Conservation (phyloP, 2,113 vertebrate species). For the Labeo rohita region DNA sequence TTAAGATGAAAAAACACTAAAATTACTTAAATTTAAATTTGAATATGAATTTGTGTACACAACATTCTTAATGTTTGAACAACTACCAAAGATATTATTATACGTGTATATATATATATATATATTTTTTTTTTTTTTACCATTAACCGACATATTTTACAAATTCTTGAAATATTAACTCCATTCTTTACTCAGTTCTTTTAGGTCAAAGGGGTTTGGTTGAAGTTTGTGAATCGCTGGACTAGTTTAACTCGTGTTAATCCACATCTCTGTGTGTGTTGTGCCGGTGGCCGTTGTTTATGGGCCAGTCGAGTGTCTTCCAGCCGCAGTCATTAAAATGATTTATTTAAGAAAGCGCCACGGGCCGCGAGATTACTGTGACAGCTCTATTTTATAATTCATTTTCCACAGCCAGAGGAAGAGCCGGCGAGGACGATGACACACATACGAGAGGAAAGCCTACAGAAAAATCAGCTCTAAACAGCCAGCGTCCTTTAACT, state of each 20-base stretch:
- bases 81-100: no score
- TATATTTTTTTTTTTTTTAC: no score
- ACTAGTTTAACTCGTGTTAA: not conserved
- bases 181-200: not conserved
- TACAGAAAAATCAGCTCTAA: slow-evolving; percentile 53
- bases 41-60: no score
- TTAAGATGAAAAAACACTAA: no score
- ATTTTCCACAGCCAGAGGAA: slow-evolving; percentile 72
- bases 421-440: slow-evolving; percentile 68
- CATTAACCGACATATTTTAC: not conserved
- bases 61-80: no score
- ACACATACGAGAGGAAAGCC: slow-evolving; percentile 64
- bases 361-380: slow-evolving; percentile 76
- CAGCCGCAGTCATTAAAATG: slow-evolving; percentile 75
- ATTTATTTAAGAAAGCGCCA: slow-evolving; percentile 78
- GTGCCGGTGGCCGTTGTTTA: slow-evolving; percentile 48
- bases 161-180: not conserved
- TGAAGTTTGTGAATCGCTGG: not conserved
- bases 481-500: not conserved
- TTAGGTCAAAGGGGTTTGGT: not conserved
- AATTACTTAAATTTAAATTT: no score
- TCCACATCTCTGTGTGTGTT: slow-evolving; percentile 13
- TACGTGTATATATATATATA: no score
- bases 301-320: slow-evolving; percentile 59
- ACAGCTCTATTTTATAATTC: slow-evolving; percentile 79